Evolutionary conservation across 2,888 invertebrate species (phyloP).

Genomic region (Aleiodes leptofemur): DNA sequence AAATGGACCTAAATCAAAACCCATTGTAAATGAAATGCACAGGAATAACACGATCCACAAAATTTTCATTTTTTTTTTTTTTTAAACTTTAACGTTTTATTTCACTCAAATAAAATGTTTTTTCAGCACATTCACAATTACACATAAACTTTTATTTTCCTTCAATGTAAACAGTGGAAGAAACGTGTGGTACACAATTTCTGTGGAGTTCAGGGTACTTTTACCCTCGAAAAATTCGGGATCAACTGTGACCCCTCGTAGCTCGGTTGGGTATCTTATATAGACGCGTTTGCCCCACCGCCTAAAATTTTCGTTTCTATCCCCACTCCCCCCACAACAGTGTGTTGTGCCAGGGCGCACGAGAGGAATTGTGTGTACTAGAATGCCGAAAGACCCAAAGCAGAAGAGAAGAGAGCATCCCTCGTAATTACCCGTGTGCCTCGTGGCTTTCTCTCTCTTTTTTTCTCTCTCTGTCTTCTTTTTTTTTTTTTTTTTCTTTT

Average conservation of each 20-base stretch:
- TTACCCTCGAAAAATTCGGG: constrained; percentile 61
- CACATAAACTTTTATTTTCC: not conserved
- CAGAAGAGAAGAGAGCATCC: constrained; percentile 65
- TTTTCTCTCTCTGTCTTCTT: too few relatives aligned
- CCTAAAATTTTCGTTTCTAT: constrained; percentile 53
- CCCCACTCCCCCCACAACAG: constrained; percentile 46
- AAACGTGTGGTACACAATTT: not conserved
- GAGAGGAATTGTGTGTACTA: constrained; percentile 9
- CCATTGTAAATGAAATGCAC: constrained; percentile 59
- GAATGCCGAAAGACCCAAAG: constrained; percentile 27
- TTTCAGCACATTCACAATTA: not conserved
- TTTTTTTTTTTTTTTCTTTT: too few relatives aligned
- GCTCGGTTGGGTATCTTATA: constrained; percentile 68
- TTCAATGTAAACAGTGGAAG: not conserved
- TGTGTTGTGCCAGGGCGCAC: constrained; percentile 32
- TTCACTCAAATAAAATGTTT: not conserved
- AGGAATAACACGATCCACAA: constrained; percentile 59
- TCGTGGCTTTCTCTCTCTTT: constrained; percentile 46
- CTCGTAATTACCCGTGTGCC: constrained; percentile 72
- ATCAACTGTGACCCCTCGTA: constrained; percentile 71
- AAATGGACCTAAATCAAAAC: constrained; percentile 70
- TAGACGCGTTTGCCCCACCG: constrained; percentile 67
- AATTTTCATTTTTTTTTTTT: constrained; percentile 55
- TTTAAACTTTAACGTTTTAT: constrained; percentile 5
- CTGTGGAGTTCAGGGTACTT: not conserved